Evolutionary conservation across 1,140 invertebrate species (phyloP).

Genomic region (Adoxophyes honmai): DNA sequence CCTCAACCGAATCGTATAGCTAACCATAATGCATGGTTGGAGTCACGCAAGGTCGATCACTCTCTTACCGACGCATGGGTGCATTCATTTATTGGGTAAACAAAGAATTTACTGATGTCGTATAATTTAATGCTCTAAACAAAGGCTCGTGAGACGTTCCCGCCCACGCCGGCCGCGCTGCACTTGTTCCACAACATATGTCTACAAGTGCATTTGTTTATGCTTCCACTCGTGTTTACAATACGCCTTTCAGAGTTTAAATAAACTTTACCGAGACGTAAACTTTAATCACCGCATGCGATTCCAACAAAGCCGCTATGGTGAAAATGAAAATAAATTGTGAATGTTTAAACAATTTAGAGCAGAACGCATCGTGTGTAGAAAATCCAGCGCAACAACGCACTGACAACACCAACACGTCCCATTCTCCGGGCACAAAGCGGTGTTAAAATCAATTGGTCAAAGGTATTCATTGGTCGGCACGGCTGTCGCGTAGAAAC

Average conservation of each 20-base stretch:
- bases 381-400: conserved; percentile 32
- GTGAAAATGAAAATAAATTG: neutral
- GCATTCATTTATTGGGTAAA: conserved; percentile 63
- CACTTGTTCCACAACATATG: conserved; percentile 63
- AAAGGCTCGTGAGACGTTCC: conserved; percentile 52
- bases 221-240: conserved; percentile 56
- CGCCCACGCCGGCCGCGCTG: conserved; percentile 38
- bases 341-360: conserved; percentile 3
- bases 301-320: neutral
- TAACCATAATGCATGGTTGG: conserved; percentile 16
- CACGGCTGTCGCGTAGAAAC: conserved; percentile 26
- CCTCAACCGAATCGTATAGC: no score
- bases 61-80: conserved; percentile 36
- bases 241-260: conserved; percentile 39
- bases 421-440: conserved; percentile 37
- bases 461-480: conserved; percentile 54
- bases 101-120: conserved; percentile 72
- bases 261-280: conserved; percentile 30
- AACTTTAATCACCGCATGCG: conserved; percentile 26
- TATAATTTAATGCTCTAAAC: conserved; percentile 76
- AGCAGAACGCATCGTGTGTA: neutral
- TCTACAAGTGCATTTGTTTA: conserved; percentile 69
- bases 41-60: conserved; percentile 34
- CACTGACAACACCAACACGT: conserved; percentile 25
- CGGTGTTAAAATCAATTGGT: conserved; percentile 69